Evolutionary conservation across 2,797 vertebrate genomes (phyloP).

Genomic region (Lacerta bilineata): DNA sequence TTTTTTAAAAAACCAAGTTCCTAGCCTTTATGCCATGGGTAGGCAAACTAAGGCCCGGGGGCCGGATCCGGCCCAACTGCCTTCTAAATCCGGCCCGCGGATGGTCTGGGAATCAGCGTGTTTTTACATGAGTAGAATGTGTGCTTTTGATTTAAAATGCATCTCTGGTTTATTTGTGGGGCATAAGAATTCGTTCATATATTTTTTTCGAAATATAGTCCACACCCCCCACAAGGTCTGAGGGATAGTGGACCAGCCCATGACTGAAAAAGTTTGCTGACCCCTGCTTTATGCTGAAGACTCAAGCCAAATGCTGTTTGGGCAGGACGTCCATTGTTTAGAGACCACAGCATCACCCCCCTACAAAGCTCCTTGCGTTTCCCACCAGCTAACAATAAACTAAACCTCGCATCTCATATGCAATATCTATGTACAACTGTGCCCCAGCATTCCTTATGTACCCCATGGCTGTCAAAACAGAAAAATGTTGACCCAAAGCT

Average conservation of each 20-base stretch:
- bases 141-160: too few relatives aligned
- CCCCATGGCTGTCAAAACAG: background rate
- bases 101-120: too few relatives aligned
- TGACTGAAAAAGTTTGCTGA: too few relatives aligned
- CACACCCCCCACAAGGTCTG: too few relatives aligned
- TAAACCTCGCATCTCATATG: background rate
- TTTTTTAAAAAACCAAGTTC: background rate
- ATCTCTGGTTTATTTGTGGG: too few relatives aligned
- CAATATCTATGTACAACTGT: background rate
- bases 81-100: too few relatives aligned
- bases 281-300: background rate
- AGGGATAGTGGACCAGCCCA: too few relatives aligned
- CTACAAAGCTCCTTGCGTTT: background rate
- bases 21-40: background rate
- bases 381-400: background rate
- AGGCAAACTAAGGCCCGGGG: too few relatives aligned
- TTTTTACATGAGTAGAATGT: too few relatives aligned
- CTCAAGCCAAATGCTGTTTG: background rate
- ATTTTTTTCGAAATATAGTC: too few relatives aligned
- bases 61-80: too few relatives aligned
- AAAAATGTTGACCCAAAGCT: background rate
- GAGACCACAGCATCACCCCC: background rate
- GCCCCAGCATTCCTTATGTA: background rate
- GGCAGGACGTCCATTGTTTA: background rate
- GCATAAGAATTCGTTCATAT: too few relatives aligned